Evolutionary conservation across 2,113 vertebrate species (phyloP), one percentile per base, ranked within the genome.

Genomic region (Rana temporaria): DNA sequence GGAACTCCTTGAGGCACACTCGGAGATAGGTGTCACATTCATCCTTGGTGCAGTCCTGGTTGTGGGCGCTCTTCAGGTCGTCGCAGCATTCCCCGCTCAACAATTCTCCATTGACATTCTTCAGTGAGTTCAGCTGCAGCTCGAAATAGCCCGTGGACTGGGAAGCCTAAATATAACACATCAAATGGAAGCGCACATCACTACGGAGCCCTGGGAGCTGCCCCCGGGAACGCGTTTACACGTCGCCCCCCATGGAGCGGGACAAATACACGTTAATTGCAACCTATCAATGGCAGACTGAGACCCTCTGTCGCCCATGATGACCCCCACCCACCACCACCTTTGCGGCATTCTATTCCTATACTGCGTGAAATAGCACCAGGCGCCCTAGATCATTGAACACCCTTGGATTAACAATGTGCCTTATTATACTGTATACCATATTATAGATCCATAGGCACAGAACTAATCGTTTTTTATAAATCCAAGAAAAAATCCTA

Each of bases 1-100:
- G 97, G 87, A 96, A 99, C 90, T 99, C 97, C 95, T 98, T 98
- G 76, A 98, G 89, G 74, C 97, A 99, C 86, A 96, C 95, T 84
- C 86, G 90, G 86, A 98, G 91, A 87, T 96, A 98, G 74, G 97
- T 98, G 88, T 97, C 96, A 89, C 97, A 98, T 91, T 97, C 95
- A 87, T 96, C 96, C 87, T 78, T 91, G 84, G 89, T 89, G 85
- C 97, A 98, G 85, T 76, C 85, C 84, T 85, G 92, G 84, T 94
- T 94, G 86, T 89, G 87, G 84, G 90, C 87, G 85, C 89, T 89
- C 84, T 87, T 89, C 79, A 85, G 87, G 77, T 94, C 92, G 86
- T 97, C 97, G 86, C 97, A 99, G 90, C 97, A 98, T 88, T 94
- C 94, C 60, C 97, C 97, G 90, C 87, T 96, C 83, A 91, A 91